These are phyloP conservation scores for Tethea ocularis DNA, from an alignment of 2,888 invertebrate genomes.

Conservation along the genomic window DNA sequence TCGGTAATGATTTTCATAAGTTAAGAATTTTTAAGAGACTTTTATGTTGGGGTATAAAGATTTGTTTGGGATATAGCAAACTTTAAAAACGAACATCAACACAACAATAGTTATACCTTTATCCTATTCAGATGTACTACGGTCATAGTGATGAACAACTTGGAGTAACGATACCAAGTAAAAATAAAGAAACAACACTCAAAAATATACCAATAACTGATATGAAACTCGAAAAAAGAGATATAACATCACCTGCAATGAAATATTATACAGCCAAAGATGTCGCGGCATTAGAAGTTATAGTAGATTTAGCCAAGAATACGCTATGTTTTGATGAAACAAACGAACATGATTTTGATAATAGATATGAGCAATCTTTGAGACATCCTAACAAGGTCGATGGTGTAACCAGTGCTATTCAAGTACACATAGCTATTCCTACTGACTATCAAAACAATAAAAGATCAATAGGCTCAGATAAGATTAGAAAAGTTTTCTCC, in stretches of 20 bases:
- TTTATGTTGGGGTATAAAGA: too few relatives aligned
- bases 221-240: constrained; percentile 36
- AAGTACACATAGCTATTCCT: constrained; percentile 66
- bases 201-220: background rate
- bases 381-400: constrained; percentile 13
- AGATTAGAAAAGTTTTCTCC: constrained; percentile 59
- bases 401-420: constrained; percentile 49
- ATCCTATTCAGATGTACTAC: constrained; percentile 8
- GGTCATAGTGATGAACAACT: background rate
- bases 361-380: background rate
- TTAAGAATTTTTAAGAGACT: too few relatives aligned
- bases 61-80: too few relatives aligned
- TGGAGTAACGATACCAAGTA: background rate
- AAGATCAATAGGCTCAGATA: constrained; percentile 44
- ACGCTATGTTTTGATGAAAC: constrained; percentile 35
- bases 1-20: background rate
- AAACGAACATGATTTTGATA: constrained; percentile 5
- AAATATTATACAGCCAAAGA: constrained; percentile 55
- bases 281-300: constrained; percentile 63
- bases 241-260: constrained; percentile 26
- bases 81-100: background rate
- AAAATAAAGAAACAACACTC: background rate
- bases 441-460: constrained; percentile 34
- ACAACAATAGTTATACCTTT: background rate
- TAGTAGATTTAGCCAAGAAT: constrained; percentile 60